Evolutionary conservation across 2,888 invertebrate genomes (phyloP).

Genomic region (Incurvaria masculella): DNA sequence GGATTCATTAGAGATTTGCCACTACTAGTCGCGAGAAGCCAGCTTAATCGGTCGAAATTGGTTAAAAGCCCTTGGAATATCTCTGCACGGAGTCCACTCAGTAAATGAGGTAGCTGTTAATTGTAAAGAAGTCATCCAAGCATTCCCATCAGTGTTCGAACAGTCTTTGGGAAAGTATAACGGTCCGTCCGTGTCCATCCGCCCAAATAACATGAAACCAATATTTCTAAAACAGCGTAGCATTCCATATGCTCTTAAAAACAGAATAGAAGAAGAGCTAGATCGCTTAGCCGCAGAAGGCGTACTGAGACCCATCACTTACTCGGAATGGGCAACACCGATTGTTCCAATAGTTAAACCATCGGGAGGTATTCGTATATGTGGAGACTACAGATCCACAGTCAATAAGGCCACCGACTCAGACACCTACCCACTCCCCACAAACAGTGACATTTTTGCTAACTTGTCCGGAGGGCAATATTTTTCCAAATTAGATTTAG

Average conservation of each 20-base stretch:
- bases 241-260: too few relatives aligned
- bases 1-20: neutral
- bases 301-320: conserved; percentile 10
- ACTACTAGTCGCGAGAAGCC: neutral
- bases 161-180: neutral
- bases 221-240: conserved; percentile 17
- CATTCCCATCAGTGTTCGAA: neutral
- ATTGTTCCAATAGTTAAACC: conserved; percentile 9
- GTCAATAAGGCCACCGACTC: conserved; percentile 12
- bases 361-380: conserved; percentile 12
- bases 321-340: conserved; percentile 14
- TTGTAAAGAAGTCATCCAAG: neutral
- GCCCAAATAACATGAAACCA: conserved; percentile 7
- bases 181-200: neutral
- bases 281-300: too few relatives aligned
- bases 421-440: conserved; percentile 15
- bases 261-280: too few relatives aligned
- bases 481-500: conserved; percentile 17
- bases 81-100: neutral
- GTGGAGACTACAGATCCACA: conserved; percentile 13
- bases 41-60: neutral
- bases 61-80: neutral
- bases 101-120: neutral
- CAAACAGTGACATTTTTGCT: conserved; percentile 13
- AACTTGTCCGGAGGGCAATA: conserved; percentile 12